Base-by-base conservation (phyloP, 2,888 invertebrate genomes). In the Plagodis dolabraria region DNA sequence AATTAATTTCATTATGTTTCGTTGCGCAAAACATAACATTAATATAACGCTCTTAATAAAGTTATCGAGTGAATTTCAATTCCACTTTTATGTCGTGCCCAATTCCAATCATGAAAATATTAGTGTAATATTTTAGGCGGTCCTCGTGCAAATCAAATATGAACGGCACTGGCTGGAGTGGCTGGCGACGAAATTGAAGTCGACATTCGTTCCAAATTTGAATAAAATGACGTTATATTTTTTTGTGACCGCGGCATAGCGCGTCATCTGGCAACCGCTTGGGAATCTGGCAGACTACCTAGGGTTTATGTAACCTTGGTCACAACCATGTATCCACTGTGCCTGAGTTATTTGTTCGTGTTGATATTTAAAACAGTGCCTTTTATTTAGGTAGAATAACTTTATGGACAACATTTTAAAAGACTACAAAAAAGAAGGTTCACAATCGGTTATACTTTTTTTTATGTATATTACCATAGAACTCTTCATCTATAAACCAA, bases 141-240 rank as follows among this genome's bases (percentile, higher is more conserved):
- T 33, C 60, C 57, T 60, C 60, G 33, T 61, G 1, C 55, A 33
- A 57, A 54, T 52, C 47, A 58, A 47, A 49, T 48, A 36, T 5
- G 48, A 46, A 10, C 52, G 43, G 49, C 47, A 47, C 51, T 57
- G 60, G 53, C 35, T 50, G 57, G 57, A 57, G 51, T 57, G 60
- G 53, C 35, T 50, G 57, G 57, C 59, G 51, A 57, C 63, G 54
- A 76, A 76, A 76, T 78, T 71, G 75, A 69, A 65, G 60, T 50
- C 70, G 72, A 66, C 73, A 70, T 74, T 70, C 70, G 72, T 74
- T 79, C 78, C 65, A 77, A 81, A 82, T 82, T 81, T 79, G 79
- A 83, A 83, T 81, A 79, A 77, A 77, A 79, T 77, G 72, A 74
- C 69, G 71, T 75, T 75, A 69, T 70, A 71, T 73, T 79, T 72